Conservation (phyloP, 2,888 invertebrate species). For the Microctonus hyperodae region DNA sequence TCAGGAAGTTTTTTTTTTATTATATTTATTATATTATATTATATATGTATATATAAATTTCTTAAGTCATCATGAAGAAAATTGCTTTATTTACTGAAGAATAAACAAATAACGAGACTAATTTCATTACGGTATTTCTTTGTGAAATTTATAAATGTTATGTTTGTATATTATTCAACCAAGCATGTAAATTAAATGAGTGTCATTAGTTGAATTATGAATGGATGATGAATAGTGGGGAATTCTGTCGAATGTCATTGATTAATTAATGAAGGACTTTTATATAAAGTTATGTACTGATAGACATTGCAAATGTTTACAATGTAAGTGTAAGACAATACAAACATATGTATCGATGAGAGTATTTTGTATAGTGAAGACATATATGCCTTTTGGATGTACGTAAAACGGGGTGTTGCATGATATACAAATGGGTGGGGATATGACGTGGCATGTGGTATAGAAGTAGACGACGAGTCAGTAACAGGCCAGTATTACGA, state of each 20-base stretch:
- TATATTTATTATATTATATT: no score
- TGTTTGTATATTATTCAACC: no score
- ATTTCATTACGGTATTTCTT: neutral
- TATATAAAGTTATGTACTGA: slow-evolving; percentile 4
- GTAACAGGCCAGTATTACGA: slow-evolving; percentile 29
- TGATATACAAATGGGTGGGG: slow-evolving; percentile 36
- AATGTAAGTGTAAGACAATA: neutral
- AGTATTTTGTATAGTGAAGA: slow-evolving; percentile 24
- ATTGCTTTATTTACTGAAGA: neutral
- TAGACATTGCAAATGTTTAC: neutral
- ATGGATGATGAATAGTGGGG: neutral
- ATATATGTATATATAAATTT: no score
- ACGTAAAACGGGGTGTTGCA: neutral
- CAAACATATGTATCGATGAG: neutral
- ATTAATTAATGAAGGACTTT: neutral
- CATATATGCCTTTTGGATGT: slow-evolving; percentile 5
- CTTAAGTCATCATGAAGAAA: no score
- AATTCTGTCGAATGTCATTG: neutral
- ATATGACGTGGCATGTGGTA: slow-evolving; percentile 41
- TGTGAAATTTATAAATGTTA: no score
- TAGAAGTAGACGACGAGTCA: slow-evolving; percentile 29
- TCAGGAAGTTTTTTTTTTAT: slow-evolving; percentile 11
- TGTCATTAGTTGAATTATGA: neutral
- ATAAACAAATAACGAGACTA: neutral
- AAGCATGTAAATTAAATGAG: neutral